These are phyloP conservation scores for Listronotus bonariensis DNA, from an alignment of 1,140 invertebrate species.

Conservation along the genomic window DNA sequence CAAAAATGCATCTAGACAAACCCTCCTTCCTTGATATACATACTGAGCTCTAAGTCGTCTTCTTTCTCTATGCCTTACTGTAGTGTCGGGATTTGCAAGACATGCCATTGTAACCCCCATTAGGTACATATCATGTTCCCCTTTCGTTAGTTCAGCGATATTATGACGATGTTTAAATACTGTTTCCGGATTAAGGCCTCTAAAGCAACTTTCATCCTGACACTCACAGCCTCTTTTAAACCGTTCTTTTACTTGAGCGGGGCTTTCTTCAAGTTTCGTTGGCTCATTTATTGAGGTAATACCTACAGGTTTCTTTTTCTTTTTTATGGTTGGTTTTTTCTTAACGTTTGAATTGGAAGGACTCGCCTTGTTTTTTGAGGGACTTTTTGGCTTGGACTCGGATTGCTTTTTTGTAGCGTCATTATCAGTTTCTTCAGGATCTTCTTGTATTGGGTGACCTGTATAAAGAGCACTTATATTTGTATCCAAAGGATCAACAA, in stretches of 20 bases:
- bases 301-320: conserved; percentile 59
- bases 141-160: conserved; percentile 71
- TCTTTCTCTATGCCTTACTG: conserved; percentile 72
- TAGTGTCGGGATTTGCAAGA: conserved; percentile 73
- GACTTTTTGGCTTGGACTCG: conserved; percentile 42
- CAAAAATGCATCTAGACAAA: conserved; percentile 78
- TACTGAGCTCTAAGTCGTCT: conserved; percentile 74
- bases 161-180: conserved; percentile 77
- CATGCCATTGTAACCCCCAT: conserved; percentile 83
- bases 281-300: conserved; percentile 49
- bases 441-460: conserved; percentile 36
- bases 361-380: conserved; percentile 36
- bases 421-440: conserved; percentile 33
- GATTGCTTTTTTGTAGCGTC: conserved; percentile 33
- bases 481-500: conserved; percentile 58
- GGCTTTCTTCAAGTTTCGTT: conserved; percentile 63
- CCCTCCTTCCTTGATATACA: conserved; percentile 74
- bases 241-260: conserved; percentile 67
- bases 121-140: conserved; percentile 70
- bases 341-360: conserved; percentile 37
- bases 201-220: conserved; percentile 74
- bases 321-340: conserved; percentile 52
- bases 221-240: conserved; percentile 76
- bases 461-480: conserved; percentile 49
- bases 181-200: conserved; percentile 70